Evolutionary conservation across 2,797 vertebrate genomes (phyloP).

Genomic region (Periophthalmus magnuspinnatus): DNA sequence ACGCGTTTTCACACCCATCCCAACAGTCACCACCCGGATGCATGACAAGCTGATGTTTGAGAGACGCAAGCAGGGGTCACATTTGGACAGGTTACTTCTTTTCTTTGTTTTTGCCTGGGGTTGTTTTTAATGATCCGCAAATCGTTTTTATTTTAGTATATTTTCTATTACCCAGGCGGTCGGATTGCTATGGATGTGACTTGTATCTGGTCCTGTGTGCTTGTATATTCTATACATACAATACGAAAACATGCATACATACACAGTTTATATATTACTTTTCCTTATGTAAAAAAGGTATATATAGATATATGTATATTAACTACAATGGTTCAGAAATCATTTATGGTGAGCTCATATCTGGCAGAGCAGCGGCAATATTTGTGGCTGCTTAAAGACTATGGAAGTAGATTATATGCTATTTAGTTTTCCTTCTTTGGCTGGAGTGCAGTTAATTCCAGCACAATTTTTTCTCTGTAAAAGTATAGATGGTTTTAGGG

Average conservation of each 20-base stretch:
- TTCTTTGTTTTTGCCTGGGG: slow-evolving; percentile 45
- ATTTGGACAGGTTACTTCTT: slow-evolving; percentile 36
- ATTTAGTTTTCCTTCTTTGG: slow-evolving; percentile 38
- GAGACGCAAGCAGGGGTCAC: slow-evolving; percentile 64
- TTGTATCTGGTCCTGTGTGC: slow-evolving; percentile 75
- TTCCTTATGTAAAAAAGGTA: slow-evolving; percentile 82
- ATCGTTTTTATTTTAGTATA: slow-evolving; percentile 60
- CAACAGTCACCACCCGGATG: slow-evolving; percentile 55
- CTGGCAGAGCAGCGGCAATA: slow-evolving; percentile 71
- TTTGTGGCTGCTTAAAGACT: slow-evolving; percentile 70
- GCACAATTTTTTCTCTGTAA: slow-evolving; percentile 53
- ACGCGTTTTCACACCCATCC: slow-evolving; percentile 51
- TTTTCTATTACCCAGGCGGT: slow-evolving; percentile 63
- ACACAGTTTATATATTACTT: slow-evolving; percentile 82
- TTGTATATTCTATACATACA: slow-evolving; percentile 79
- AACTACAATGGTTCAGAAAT: slow-evolving; percentile 74
- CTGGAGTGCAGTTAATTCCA: slow-evolving; percentile 62
- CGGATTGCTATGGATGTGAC: slow-evolving; percentile 67
- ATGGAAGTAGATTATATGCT: slow-evolving; percentile 55
- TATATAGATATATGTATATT: slow-evolving; percentile 82
- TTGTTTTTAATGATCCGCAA: slow-evolving; percentile 67
- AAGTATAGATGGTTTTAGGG: slow-evolving; percentile 55
- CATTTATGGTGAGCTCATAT: slow-evolving; percentile 72
- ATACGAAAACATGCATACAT: slow-evolving; percentile 70
- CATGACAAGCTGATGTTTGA: slow-evolving; percentile 76